These are phyloP conservation scores for Percopsis transmontana DNA, from an alignment of 2,113 vertebrate species.

Conservation along the genomic window DNA sequence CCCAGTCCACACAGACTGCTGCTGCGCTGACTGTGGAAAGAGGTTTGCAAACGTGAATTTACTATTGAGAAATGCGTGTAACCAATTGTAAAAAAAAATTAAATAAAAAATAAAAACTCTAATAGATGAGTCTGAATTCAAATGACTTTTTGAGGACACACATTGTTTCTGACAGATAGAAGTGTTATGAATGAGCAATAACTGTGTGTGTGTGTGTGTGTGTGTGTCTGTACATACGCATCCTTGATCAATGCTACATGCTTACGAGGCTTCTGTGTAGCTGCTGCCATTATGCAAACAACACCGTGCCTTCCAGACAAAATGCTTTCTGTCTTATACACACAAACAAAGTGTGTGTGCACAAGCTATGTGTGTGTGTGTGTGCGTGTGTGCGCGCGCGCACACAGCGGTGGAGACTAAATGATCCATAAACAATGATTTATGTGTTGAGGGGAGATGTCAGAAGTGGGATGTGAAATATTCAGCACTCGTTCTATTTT, in stretches of 20 bases:
- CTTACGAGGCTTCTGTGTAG: slow-evolving; percentile 27
- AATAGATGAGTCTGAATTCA: slow-evolving; percentile 21
- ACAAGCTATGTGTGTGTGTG: background rate
- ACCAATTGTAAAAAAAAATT: too few relatives aligned
- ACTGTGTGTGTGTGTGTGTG: background rate
- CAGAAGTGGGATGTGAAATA: slow-evolving; percentile 65
- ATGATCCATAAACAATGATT: slow-evolving; percentile 74
- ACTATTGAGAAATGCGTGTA: too few relatives aligned
- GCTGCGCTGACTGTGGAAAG: too few relatives aligned
- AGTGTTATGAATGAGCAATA: slow-evolving; percentile 16
- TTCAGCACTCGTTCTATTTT: slow-evolving; percentile 70
- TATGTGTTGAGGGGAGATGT: slow-evolving; percentile 59
- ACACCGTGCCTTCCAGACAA: slow-evolving; percentile 27
- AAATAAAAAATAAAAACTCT: too few relatives aligned
- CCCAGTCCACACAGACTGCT: too few relatives aligned
- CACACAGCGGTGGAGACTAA: slow-evolving; percentile 43
- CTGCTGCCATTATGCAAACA: slow-evolving; percentile 37
- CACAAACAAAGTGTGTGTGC: background rate
- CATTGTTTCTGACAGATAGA: slow-evolving; percentile 29
- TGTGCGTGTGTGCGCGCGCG: background rate
- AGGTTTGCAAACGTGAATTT: too few relatives aligned
- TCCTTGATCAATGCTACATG: slow-evolving; percentile 38
- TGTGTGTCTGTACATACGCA: slow-evolving; percentile 13
- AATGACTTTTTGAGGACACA: slow-evolving; percentile 20
- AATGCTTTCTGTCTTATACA: slow-evolving; percentile 37